Evolutionary conservation across 1,140 invertebrate species (phyloP), one percentile per base, ranked within the genome.

Genomic region (Anoplophora glabripennis): DNA sequence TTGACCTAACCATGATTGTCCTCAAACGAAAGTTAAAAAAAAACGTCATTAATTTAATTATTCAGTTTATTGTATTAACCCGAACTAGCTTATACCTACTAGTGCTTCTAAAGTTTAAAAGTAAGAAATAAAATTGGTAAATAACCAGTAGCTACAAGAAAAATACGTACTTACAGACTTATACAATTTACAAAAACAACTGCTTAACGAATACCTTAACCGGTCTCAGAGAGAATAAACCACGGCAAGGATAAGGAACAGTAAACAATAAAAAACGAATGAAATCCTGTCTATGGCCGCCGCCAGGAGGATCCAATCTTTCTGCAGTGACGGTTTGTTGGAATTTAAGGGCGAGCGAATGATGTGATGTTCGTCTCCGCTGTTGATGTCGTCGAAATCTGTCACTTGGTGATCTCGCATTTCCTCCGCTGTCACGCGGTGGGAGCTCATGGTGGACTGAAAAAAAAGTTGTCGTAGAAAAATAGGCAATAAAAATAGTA

Each of bases 241-340:
- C 37, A 83, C 73, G 41, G 79, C 77, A 63, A 85, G 75, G 35
- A 82, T 68, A 1, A 75, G 56, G 61, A 80, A 85, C 11, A 81
- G 65, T n/a, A 79, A 61, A 38, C 77, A 77, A 59, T 85, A 86
- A 10, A 80, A 41, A 28, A 84, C 36, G 59, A 86, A 86, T 2
- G 75, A 75, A 14, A 85, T 67, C 55, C 85, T 78, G 75, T 87
- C 85, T 36, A 88, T 72, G 4, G 82, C 80, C 5, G 79, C 80
- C 5, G 84, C 85, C 45, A 85, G 63, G 10, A 84, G 64, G 44
- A 84, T 75, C 84, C 85, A 88, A 63, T 86, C 83, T 17, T 81
- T 71, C 66, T 82, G 78, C n/a, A 75, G 61, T 0, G 73, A 68
- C 21, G 74, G 75, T 14, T 72, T 71, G n/a, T 11, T 71, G 66